A percentile compares a stretch with the other conserved stretches of the same genome.
Conservation (phyloP, 1,140 invertebrate species). For the Papilio xuthus region DNA sequence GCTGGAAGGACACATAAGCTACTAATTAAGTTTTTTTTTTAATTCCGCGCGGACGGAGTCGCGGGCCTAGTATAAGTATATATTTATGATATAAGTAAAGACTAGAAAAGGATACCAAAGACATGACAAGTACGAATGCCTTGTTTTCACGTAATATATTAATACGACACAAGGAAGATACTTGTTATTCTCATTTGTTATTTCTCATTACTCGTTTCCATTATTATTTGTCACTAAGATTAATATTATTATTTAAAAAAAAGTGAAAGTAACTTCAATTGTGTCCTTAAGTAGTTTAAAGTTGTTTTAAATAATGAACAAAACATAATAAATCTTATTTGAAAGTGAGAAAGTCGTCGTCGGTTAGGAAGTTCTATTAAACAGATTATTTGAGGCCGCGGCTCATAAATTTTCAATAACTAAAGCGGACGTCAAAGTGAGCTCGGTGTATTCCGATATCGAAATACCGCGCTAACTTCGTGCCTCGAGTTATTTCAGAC, state of each 20-base stretch:
- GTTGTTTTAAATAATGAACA: slow-evolving; percentile 8
- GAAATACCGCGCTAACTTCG: slow-evolving; percentile 19
- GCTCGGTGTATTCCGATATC: slow-evolving; percentile 26
- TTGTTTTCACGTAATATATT: no score
- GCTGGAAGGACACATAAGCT: no score
- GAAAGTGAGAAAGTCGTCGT: slow-evolving; percentile 6
- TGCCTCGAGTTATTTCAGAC: neutral
- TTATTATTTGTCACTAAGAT: neutral
- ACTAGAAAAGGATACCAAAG: no score
- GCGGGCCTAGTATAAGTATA: no score
- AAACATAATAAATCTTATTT: slow-evolving; percentile 20
- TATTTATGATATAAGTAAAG: no score
- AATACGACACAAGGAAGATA: no score
- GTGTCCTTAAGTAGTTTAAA: neutral
- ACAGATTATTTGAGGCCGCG: slow-evolving; percentile 24
- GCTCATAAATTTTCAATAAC: slow-evolving; percentile 36
- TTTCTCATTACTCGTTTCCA: neutral
- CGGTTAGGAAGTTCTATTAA: slow-evolving; percentile 9
- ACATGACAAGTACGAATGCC: no score
- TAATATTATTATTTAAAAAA: neutral
- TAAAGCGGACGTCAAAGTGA: slow-evolving; percentile 33
- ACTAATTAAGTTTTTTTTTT: no score
- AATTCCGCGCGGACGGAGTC: no score
- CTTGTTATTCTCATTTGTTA: no score
- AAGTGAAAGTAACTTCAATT: neutral